Percentiles rank a stretch among this genome's conserved stretches.
These are phyloP conservation scores for Eudasyphora cyanicolor DNA, from an alignment of 2,888 invertebrate genomes.

Conservation along the genomic window DNA sequence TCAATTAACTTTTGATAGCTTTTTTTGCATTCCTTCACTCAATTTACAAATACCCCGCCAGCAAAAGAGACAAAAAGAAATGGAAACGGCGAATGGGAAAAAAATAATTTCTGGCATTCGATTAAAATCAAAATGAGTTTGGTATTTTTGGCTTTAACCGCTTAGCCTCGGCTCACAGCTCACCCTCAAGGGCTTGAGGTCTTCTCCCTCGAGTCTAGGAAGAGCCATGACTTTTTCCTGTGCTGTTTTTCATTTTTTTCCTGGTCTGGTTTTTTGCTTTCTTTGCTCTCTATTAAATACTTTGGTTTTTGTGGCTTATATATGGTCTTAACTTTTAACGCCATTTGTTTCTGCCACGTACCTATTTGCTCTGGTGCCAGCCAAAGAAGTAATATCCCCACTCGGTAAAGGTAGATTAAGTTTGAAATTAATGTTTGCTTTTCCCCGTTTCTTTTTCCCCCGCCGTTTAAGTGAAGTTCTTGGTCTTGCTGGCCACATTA, in stretches of 20 bases:
- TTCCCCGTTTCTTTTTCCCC: slow-evolving; percentile 33
- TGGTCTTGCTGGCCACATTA: slow-evolving; percentile 21
- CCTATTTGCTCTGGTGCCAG: neutral
- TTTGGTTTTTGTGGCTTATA: slow-evolving; percentile 30
- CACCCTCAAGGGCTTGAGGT: no score
- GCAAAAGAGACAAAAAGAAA: neutral
- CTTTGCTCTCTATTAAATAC: slow-evolving; percentile 15
- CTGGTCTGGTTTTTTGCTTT: no score
- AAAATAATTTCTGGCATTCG: slow-evolving; percentile 33
- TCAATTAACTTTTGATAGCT: slow-evolving; percentile 44
- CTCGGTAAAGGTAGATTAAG: slow-evolving; percentile 65
- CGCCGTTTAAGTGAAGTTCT: neutral
- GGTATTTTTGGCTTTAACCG: neutral
- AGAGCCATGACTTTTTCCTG: neutral
- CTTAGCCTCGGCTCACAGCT: neutral
- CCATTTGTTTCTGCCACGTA: slow-evolving; percentile 34
- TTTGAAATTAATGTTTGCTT: slow-evolving; percentile 65
- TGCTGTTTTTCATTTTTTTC: slow-evolving; percentile 3
- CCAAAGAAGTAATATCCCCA: slow-evolving; percentile 1
- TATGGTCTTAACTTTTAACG: slow-evolving; percentile 47
- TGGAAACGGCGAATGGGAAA: slow-evolving; percentile 15
- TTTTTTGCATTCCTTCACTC: slow-evolving; percentile 52
- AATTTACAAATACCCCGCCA: slow-evolving; percentile 23
- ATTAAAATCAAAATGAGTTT: slow-evolving; percentile 52
- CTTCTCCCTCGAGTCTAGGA: neutral